Percentiles rank a stretch among this genome's conserved stretches.
Conservation (phyloP, 2,113 vertebrate species). For the Chauna torquata region DNA sequence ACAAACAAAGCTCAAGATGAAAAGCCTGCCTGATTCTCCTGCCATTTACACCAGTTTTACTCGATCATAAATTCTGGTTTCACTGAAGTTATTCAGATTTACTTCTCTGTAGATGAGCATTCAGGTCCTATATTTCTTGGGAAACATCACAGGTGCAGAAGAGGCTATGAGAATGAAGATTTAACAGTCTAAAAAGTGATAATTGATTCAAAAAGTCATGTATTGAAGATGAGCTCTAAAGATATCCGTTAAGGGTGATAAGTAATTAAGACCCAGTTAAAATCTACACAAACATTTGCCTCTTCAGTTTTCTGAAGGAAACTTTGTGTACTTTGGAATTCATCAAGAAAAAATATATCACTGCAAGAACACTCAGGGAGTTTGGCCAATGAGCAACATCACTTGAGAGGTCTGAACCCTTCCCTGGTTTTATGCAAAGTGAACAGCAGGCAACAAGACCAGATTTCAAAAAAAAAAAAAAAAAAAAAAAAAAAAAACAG, state of each 20-base stretch:
- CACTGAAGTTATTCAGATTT: neutral
- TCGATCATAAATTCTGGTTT: neutral
- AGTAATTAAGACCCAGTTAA: neutral
- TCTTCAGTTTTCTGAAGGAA: neutral
- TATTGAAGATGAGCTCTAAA: neutral
- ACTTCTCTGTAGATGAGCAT: neutral
- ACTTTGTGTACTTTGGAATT: neutral
- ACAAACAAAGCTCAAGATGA: neutral
- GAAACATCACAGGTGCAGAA: neutral
- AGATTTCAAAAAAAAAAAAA: neutral
- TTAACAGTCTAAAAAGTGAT: neutral
- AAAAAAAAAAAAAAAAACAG: too few relatives aligned
- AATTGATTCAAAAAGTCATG: neutral
- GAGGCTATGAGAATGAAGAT: neutral
- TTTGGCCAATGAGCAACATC: neutral
- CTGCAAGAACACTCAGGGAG: neutral
- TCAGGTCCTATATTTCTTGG: neutral
- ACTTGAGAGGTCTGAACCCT: neutral
- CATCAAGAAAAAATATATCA: neutral
- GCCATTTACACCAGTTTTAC: neutral
- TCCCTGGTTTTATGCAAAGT: neutral
- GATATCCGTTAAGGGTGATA: neutral
- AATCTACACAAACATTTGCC: neutral
- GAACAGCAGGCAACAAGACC: neutral
- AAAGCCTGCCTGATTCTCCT: neutral